Conservation (phyloP, 2,797 vertebrate genomes). For the Alectoris magna region DNA sequence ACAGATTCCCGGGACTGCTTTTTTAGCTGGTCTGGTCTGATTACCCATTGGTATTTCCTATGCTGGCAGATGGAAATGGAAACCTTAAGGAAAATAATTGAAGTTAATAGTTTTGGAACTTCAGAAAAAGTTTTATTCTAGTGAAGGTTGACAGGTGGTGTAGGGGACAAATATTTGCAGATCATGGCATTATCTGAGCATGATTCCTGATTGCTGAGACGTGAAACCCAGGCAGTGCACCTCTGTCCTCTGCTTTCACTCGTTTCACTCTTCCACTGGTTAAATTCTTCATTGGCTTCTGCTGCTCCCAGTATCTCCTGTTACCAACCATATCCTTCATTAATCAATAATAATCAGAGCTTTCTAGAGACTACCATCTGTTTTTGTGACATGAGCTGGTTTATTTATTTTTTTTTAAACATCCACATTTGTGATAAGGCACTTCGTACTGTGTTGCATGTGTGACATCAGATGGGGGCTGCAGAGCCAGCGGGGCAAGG, state of each 20-base stretch:
- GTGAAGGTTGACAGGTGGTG: background rate
- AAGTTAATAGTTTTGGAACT: background rate
- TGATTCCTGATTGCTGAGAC: background rate
- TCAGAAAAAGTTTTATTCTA: background rate
- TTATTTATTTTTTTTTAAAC: background rate
- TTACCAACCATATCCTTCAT: background rate
- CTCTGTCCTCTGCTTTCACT: background rate
- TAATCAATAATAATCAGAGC: slow-evolving; percentile 33
- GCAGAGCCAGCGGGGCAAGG: background rate
- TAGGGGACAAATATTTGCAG: background rate
- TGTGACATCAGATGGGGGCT: background rate
- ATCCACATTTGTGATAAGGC: background rate
- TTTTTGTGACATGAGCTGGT: background rate
- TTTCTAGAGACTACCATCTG: slow-evolving; percentile 4
- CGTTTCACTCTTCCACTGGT: background rate
- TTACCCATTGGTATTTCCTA: background rate
- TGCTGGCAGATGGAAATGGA: slow-evolving; percentile 7
- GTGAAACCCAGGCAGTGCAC: background rate
- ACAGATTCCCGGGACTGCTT: background rate
- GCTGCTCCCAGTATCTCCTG: background rate
- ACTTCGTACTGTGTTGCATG: background rate
- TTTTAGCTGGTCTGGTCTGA: background rate
- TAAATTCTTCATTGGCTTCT: background rate
- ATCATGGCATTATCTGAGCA: background rate
- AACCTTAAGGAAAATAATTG: slow-evolving; percentile 23